Percentiles rank a stretch among this genome's conserved stretches.
phyloP scores from a whole-genome alignment of 2,888 invertebrate genomes.

The Bimastos eiseni region DNA sequence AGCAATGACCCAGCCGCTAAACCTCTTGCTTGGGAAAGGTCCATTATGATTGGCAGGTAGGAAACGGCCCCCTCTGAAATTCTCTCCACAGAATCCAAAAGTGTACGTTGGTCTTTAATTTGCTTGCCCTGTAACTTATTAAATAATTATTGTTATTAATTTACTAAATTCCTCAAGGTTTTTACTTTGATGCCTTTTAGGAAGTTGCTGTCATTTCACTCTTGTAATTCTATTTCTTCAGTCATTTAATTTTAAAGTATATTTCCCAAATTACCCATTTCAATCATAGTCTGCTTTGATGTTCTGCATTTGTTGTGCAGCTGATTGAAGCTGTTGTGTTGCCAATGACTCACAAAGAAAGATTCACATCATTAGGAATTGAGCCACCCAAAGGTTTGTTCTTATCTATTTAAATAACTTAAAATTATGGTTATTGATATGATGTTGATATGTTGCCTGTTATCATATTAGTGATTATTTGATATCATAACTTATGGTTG shows the following conservation, averaged over 20 bases:
- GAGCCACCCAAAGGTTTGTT: conserved; percentile 93
- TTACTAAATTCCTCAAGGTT: not conserved
- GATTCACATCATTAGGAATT: conserved; percentile 93
- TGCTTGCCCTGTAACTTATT: not conserved
- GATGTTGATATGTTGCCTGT: too few relatives aligned
- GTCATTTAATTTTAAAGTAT: not conserved
- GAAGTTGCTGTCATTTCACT: not conserved
- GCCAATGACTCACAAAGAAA: conserved; percentile 98
- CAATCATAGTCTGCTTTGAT: not conserved
- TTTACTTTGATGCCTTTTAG: not conserved
- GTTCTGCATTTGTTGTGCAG: conserved; percentile 52
- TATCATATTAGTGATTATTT: not conserved
- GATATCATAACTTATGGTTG: not conserved
- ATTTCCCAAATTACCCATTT: not conserved
- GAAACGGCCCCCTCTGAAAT: too few relatives aligned
- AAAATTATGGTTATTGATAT: too few relatives aligned
- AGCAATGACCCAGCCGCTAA: too few relatives aligned
- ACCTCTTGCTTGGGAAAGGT: too few relatives aligned
- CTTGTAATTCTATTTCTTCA: not conserved
- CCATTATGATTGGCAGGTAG: too few relatives aligned
- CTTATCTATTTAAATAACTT: not conserved
- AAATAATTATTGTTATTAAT: not conserved
- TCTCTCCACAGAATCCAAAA: too few relatives aligned
- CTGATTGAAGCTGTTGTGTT: conserved; percentile 97
- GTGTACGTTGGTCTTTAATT: too few relatives aligned